Evolutionary conservation across 2,113 vertebrate genomes (phyloP).

Genomic region (Naja naja): DNA sequence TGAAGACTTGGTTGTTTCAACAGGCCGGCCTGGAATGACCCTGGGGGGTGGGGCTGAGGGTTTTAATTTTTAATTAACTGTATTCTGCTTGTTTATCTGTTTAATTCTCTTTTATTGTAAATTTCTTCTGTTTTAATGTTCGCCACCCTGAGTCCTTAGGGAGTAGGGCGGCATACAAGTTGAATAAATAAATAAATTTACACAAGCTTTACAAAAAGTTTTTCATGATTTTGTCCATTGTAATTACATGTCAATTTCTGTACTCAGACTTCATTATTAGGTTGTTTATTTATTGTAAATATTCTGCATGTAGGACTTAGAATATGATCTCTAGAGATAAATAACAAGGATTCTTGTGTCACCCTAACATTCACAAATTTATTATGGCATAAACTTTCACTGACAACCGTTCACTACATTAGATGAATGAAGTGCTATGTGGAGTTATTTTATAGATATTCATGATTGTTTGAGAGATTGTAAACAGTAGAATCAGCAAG

Average conservation of each 20-base stretch:
- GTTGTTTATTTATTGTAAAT: not conserved
- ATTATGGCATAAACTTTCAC: not conserved
- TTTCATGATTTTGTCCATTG: not conserved
- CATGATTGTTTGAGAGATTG: not conserved
- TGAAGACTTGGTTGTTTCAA: too few relatives aligned
- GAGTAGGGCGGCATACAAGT: too few relatives aligned
- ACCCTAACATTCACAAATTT: not conserved
- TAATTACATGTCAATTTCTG: not conserved
- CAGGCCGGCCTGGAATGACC: too few relatives aligned
- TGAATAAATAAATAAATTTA: too few relatives aligned
- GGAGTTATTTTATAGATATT: not conserved
- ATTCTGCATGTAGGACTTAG: not conserved
- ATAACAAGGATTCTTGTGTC: not conserved
- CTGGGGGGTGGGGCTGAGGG: too few relatives aligned
- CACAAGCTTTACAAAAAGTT: too few relatives aligned
- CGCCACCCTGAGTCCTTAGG: too few relatives aligned
- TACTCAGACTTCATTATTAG: not conserved
- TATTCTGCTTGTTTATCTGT: too few relatives aligned
- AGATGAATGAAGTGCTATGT: not conserved
- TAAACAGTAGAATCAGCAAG: not conserved
- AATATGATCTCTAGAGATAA: not conserved
- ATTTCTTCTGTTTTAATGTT: too few relatives aligned
- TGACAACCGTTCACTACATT: not conserved
- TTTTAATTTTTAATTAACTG: too few relatives aligned
- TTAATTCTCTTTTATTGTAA: too few relatives aligned